Base-by-base conservation (phyloP, 1,140 invertebrate genomes). In the Acromyrmex heyeri region DNA sequence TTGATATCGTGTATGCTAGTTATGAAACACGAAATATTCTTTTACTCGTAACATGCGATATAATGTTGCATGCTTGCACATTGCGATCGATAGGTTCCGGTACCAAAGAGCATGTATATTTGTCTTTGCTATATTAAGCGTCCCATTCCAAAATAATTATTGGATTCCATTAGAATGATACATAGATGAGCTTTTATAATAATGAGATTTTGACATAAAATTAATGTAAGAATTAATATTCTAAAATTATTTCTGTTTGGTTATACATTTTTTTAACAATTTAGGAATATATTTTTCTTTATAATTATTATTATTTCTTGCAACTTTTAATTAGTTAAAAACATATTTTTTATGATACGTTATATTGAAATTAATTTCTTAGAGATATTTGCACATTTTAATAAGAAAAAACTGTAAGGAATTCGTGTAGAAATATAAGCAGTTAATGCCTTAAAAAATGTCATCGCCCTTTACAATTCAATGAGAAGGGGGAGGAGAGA, bases 41-140 rank as follows among this genome's bases (percentile, higher is more conserved):
- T n/a, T 24, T 62, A n/a, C 38, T 18, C 8, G 4, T 44, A 44
- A 77, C 44, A 6, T 57, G 2, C n/a, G 48, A 57, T 16, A 76
- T 34, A 76, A 61, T 38, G 16, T 27, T 44, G 14, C 34, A 16
- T 61, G 57, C 21, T 78, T 21, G 8, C 16, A 16, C 61, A 78
- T 7, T 24, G 24, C 61, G 76, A 67, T 79, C 27, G 44, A 67
- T 78, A 61, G n/a, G 55, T 73, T 44, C 8, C 57, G 21, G 24
- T 53, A 64, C 7, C 7, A 30, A 76, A 38, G n/a, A 30, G 3
- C 14, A n/a, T 30, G 48, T 21, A 64, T n/a, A 53, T 79, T 79
- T 53, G 5, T n/a, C 24, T 44, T 44, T 65, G 44, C 24, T 21
- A 65, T 65, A 30, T 27, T 62, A 76, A 76, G 27, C 57, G 4